Evolutionary conservation across 2,113 vertebrate genomes (phyloP).

Genomic region (Xenotilapia longispinis): DNA sequence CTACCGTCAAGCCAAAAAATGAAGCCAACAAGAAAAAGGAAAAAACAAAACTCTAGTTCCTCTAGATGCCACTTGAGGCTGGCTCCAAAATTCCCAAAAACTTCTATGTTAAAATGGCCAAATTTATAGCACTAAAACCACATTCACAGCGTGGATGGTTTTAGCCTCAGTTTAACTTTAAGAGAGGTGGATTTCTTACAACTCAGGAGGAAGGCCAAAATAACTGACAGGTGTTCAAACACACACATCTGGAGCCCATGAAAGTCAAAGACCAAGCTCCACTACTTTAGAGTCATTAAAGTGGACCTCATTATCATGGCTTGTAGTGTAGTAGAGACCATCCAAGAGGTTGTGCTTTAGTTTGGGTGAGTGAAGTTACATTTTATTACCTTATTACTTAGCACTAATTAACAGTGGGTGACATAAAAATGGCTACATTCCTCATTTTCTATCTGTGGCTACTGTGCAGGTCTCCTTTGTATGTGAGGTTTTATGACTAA

Average conservation of each 20-base stretch:
- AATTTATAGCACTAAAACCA: neutral
- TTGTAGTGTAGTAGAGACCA: neutral
- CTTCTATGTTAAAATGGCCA: neutral
- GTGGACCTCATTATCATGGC: neutral
- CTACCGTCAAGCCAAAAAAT: neutral
- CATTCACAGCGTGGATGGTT: neutral
- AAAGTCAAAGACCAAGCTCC: neutral
- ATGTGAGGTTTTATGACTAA: neutral
- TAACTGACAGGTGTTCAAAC: neutral
- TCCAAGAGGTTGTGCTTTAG: neutral
- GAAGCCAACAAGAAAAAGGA: neutral
- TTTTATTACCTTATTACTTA: neutral
- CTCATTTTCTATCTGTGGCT: neutral
- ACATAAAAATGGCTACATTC: neutral
- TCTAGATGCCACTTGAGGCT: neutral
- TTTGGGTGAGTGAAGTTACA: neutral
- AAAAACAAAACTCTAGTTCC: neutral
- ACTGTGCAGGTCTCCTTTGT: neutral
- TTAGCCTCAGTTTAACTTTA: neutral
- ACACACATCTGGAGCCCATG: neutral
- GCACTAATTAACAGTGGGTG: neutral
- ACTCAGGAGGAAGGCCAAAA: neutral
- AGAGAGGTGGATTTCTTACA: neutral
- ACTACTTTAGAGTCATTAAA: neutral
- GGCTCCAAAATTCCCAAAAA: neutral